Base-by-base conservation (phyloP, 2,888 invertebrate species). In the Lochmaea crataegi region DNA sequence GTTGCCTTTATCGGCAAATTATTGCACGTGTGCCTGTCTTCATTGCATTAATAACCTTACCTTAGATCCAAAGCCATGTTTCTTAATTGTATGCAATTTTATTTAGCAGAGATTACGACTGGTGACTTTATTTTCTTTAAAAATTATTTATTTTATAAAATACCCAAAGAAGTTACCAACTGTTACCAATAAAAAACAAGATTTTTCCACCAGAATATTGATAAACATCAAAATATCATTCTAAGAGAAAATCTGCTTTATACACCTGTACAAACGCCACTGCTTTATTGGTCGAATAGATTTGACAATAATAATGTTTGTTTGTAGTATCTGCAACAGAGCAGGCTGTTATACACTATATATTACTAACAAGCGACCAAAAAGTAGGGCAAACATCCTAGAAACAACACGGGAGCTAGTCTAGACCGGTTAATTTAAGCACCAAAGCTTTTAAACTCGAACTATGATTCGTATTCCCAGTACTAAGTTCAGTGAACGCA, bases 401-500 rank as follows among this genome's bases (percentile, higher is more conserved):
- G 45, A 69, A 75, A 68, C 65, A 69, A 65, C 71, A 63, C 70
- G 70, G 69, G 69, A 69, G 63, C 42, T 72, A 77, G 77, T 77
- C 77, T 77, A 77, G 75, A 77, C 74, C 75, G 73, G 68, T 77
- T 75, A 77, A 74, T 74, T 75, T 77, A 75, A 77, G 75, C 75
- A 66, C 71, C n/a, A 45, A 18, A 71, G 65, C 72, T 73, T 72
- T 67, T 67, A 68, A 72, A 63, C 57, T 42, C 66, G 65, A 48
- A 61, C 74, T 64, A 74, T 63, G 61, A 63, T 63, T 63, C 61
- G 61, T 63, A 63, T 76, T 69, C 70, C 68, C 68, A 58, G 72
- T 68, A 66, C 26, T 66, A 75, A 78, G 81, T 81, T 81, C 81
- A 80, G 48, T 80, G 81, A 75, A 80, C 81, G 80, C 77, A 76